Evolutionary conservation across 1,140 invertebrate genomes (phyloP), one percentile per base, ranked within the genome.

Genomic region (Zaprionus ornatus): DNA sequence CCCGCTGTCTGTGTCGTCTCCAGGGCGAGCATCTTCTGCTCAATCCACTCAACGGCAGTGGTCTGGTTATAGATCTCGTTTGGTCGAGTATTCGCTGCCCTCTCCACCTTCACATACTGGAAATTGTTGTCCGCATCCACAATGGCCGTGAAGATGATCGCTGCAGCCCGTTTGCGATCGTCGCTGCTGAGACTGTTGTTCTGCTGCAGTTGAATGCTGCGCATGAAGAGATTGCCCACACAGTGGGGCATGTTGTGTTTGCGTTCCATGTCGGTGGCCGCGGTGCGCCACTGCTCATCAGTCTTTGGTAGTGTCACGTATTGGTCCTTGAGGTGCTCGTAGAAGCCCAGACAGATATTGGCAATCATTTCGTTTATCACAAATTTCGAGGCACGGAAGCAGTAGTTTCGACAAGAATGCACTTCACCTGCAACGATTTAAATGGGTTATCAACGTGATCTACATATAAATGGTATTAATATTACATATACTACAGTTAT

Each of bases 281-380:
- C 74, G 27, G 37, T 78, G 64, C 76, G 82, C 91, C 91, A 92
- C 72, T 92, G 88, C 74, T 92, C 91, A 74, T 92, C 88, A 87
- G 91, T 92, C 84, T 92, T 92, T 91, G 91, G 91, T 82, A 90
- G 82, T 87, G 79, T 86, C 71, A 92, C 79, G 79, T 87, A 92
- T 90, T 91, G 84, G 74, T 92, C 91, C 76, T 92, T 91, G 60
- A 92, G 90, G 79, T 84, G 80, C 81, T 91, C 88, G 37, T 92
- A 92, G 77, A 92, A 91, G 81, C 90, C 87, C 80, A 90, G 75
- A 82, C 91, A 92, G 75, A 92, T 92, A 79, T 92, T 91, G 82
- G 88, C 87, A 80, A 92, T 92, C 91, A 92, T 92, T 87, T 86
- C 90, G 77, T 91, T 82, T 87, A 92, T 92, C 82, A 92, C 91